Evolutionary conservation across 64 coral and sea anemone species (phyloP).

Genomic region (Orbicella faveolata): DNA sequence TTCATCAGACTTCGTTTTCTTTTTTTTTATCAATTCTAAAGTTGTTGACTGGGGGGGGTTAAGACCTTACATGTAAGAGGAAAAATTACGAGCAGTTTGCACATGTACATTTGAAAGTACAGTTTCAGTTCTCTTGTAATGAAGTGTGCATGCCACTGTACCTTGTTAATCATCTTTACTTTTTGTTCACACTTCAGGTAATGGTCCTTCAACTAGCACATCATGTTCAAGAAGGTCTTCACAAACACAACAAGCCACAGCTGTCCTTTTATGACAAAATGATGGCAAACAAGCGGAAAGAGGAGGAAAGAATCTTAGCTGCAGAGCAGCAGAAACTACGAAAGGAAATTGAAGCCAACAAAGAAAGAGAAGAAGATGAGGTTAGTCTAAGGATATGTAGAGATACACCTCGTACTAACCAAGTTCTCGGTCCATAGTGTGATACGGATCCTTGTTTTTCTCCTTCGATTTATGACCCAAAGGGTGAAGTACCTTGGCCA

Average conservation of each 20-base stretch:
- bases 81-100: too few relatives aligned
- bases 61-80: too few relatives aligned
- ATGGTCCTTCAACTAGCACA: conserved; percentile 94
- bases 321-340: conserved; percentile 50
- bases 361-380: conserved; percentile 81
- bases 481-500: too few relatives aligned
- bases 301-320: conserved; percentile 61
- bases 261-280: conserved; percentile 97
- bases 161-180: neutral
- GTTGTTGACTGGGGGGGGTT: too few relatives aligned
- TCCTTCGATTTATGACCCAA: too few relatives aligned
- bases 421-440: too few relatives aligned
- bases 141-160: too few relatives aligned
- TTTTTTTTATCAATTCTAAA: too few relatives aligned
- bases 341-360: conserved; percentile 66
- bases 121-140: neutral
- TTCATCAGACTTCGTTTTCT: too few relatives aligned
- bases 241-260: conserved; percentile 83
- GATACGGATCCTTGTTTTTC: too few relatives aligned
- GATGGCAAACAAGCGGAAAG: conserved; percentile 84
- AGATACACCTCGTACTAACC: too few relatives aligned
- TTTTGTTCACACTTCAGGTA: conserved; percentile 46
- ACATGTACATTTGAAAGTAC: too few relatives aligned
- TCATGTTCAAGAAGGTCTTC: conserved; percentile 88
- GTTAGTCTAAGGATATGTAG: conserved; percentile 7